Evolutionary conservation across 2,113 vertebrate species (phyloP).

Genomic region (Poeciliopsis occidentalis): DNA sequence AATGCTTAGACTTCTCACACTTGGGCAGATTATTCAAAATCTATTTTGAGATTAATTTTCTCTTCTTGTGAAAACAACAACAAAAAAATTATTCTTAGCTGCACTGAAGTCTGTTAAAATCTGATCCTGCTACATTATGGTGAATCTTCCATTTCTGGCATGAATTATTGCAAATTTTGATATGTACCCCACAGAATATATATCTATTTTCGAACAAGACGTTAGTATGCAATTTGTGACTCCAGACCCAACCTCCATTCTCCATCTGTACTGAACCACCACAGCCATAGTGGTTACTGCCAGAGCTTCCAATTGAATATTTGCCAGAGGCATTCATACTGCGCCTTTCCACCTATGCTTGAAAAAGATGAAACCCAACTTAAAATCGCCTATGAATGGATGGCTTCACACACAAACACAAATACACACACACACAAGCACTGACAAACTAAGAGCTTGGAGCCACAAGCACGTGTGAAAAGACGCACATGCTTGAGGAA

Average conservation of each 20-base stretch:
- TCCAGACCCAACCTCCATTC: slow-evolving; percentile 49
- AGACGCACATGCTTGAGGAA: slow-evolving; percentile 60
- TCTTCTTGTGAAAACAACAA: not conserved
- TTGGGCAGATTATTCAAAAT: not conserved
- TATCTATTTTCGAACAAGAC: slow-evolving; percentile 15
- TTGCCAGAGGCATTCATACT: slow-evolving; percentile 40
- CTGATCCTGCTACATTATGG: not conserved
- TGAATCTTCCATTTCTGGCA: not conserved
- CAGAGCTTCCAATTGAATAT: slow-evolving; percentile 19
- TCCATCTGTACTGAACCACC: slow-evolving; percentile 46
- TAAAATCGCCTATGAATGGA: slow-evolving; percentile 38
- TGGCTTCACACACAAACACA: slow-evolving; percentile 14
- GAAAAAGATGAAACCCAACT: slow-evolving; percentile 58
- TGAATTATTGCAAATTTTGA: too few relatives aligned
- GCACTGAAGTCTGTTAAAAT: not conserved
- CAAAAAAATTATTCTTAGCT: not conserved
- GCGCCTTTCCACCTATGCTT: slow-evolving; percentile 54
- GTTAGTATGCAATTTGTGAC: slow-evolving; percentile 39
- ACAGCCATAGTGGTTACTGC: slow-evolving; percentile 42
- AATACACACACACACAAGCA: not conserved
- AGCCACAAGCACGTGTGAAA: slow-evolving; percentile 65
- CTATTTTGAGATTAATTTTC: not conserved
- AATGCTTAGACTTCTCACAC: not conserved
- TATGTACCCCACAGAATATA: not conserved
- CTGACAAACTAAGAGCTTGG: slow-evolving; percentile 12